These are phyloP conservation scores for Sinodicranocentrus sp. DNA, from an alignment of 2,888 invertebrate species.

Conservation along the genomic window DNA sequence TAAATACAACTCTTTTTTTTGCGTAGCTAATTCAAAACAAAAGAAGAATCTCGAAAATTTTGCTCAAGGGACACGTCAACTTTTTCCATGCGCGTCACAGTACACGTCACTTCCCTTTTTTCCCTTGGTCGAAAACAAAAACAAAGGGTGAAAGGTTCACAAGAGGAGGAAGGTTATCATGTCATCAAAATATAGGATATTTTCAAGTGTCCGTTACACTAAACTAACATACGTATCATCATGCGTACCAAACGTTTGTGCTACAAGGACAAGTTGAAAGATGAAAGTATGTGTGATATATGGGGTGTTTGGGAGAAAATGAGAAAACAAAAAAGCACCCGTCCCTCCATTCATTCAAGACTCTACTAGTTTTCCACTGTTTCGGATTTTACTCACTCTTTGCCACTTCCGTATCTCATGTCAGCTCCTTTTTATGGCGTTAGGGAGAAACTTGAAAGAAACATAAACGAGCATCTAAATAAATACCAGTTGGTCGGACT, in stretches of 20 bases:
- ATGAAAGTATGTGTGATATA: constrained; percentile 14
- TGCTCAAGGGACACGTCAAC: constrained; percentile 61
- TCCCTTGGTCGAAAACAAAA: too few species aligned
- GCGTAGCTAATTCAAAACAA: constrained; percentile 54
- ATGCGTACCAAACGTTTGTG: background rate
- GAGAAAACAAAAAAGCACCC: background rate
- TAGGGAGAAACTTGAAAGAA: constrained; percentile 41
- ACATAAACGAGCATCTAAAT: constrained; percentile 59
- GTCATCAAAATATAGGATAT: constrained; percentile 9
- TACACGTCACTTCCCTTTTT: too few species aligned
- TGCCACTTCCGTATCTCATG: constrained; percentile 52
- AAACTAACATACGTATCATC: background rate
- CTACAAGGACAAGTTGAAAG: constrained; percentile 22
- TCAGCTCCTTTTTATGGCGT: constrained; percentile 60
- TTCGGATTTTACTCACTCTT: constrained; percentile 41
- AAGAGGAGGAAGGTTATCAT: constrained; percentile 2
- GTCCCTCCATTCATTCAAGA: background rate
- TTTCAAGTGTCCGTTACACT: background rate
- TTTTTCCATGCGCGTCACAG: constrained; percentile 45
- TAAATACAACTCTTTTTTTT: constrained; percentile 45
- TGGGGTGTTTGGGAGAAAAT: background rate
- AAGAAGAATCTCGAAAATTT: constrained; percentile 42
- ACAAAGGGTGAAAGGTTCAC: too few species aligned
- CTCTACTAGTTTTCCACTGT: constrained; percentile 24
- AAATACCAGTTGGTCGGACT: constrained; percentile 19